Conservation (phyloP, 92 coral and sea anemone species). For the Zoanthus gigantus region DNA sequence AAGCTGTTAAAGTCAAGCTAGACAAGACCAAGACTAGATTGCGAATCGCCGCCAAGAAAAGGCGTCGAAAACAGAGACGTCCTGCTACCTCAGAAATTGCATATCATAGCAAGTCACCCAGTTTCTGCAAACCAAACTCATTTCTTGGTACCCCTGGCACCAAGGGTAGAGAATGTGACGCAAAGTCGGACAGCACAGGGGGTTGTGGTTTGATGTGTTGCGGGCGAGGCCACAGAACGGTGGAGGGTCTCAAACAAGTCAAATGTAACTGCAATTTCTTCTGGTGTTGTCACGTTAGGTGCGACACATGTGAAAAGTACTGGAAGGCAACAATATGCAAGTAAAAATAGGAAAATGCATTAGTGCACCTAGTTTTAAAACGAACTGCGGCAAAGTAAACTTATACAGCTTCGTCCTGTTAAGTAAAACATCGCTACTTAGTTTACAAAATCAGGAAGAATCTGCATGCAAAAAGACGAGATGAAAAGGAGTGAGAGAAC, state of each 20-base stretch:
- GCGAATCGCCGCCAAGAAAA: slow-evolving; percentile 53
- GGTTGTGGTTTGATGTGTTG: slow-evolving; percentile 92
- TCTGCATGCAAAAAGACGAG: not conserved
- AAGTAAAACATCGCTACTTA: not conserved
- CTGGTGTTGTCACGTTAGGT: slow-evolving; percentile 91
- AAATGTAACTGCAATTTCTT: slow-evolving; percentile 94
- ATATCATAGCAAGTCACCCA: slow-evolving; percentile 69
- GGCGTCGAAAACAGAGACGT: slow-evolving; percentile 56
- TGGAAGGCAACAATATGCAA: slow-evolving; percentile 78
- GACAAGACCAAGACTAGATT: slow-evolving; percentile 78
- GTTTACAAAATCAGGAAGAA: not conserved
- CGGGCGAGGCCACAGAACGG: slow-evolving; percentile 73
- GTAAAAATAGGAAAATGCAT: slow-evolving; percentile 10
- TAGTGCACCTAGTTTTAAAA: not conserved
- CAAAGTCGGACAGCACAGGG: slow-evolving; percentile 59
- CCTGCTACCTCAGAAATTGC: slow-evolving; percentile 76
- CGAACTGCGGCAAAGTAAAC: not conserved
- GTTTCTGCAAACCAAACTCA: slow-evolving; percentile 78
- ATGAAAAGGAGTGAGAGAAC: not conserved
- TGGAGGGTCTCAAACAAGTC: slow-evolving; percentile 47
- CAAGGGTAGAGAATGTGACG: slow-evolving; percentile 77
- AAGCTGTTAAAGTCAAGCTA: slow-evolving; percentile 67
- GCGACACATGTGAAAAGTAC: slow-evolving; percentile 77
- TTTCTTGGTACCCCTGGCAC: slow-evolving; percentile 82
- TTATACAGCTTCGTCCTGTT: not conserved